Evolutionary conservation across 2,113 vertebrate species (phyloP).

Genomic region (Engystomops pustulosus): DNA sequence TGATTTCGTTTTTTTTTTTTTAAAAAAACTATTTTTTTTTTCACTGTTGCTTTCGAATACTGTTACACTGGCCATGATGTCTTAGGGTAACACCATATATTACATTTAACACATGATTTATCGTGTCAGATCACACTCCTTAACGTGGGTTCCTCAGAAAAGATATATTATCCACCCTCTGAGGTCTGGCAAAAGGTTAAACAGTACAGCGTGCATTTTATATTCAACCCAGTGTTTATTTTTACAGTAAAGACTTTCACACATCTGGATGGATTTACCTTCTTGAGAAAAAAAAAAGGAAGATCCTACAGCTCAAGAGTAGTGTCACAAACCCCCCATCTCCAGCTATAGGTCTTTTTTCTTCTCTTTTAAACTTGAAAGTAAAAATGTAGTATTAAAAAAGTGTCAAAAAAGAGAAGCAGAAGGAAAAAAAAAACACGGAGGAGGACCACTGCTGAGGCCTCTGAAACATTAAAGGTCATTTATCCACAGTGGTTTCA

Average conservation of each 20-base stretch:
- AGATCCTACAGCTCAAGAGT: constrained; percentile 12
- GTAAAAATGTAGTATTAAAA: constrained; percentile 63
- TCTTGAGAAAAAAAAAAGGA: constrained; percentile 30
- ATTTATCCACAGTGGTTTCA: constrained; percentile 66
- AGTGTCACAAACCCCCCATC: constrained; percentile 14
- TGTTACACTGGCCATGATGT: too few relatives aligned
- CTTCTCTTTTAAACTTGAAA: background rate
- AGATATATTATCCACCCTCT: constrained; percentile 8
- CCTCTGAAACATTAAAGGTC: constrained; percentile 70
- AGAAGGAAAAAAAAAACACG: constrained; percentile 57
- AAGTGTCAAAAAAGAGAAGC: constrained; percentile 51
- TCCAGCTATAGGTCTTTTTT: constrained; percentile 15
- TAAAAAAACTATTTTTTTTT: too few relatives aligned
- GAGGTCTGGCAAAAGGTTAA: constrained; percentile 27
- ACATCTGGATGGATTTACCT: constrained; percentile 55
- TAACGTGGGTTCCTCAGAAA: background rate
- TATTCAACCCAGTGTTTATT: constrained; percentile 39
- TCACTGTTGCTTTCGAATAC: too few relatives aligned
- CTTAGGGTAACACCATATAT: background rate
- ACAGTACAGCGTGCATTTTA: constrained; percentile 49
- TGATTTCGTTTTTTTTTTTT: too few relatives aligned
- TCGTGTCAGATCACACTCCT: background rate
- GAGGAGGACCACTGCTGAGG: constrained; percentile 61
- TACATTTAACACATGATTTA: background rate
- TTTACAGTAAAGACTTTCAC: constrained; percentile 51